Evolutionary conservation across 2,113 vertebrate species (phyloP), one percentile per base, ranked within the genome.

Genomic region (Salvator merianae): DNA sequence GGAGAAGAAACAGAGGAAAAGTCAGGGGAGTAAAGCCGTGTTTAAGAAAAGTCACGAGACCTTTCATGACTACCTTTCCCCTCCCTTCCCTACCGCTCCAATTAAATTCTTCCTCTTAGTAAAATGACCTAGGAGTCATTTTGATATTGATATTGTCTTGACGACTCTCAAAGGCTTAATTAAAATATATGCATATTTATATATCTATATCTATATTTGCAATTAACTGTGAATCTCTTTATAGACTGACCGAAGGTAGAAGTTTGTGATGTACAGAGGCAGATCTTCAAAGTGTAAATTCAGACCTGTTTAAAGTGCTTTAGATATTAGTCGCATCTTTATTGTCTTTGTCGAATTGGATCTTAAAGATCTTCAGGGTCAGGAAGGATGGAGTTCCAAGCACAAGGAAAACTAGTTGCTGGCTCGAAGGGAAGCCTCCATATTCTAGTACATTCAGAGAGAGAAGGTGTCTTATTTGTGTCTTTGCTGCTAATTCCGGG

Each of bases 1-100:
- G 95, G 95, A 91, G 96, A 97, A 92, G 96, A 96, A 92, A 87
- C 95, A 91, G 96, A 97, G 91, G 96, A 96, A 79, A 97, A 97
- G 88, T 91, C 96, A 93, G 96, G 95, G 93, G 96, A 97, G 91
- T 96, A 97, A 93, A 93, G 91, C 85, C 78, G 89, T 6, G 55
- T 87, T 92, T 94, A 91, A 93, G 82, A 90, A 88, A 93, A 6
- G 55, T 22, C 34, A 88, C 88, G 89, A 91, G 91, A 95, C 88
- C 94, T 92, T 94, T 94, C 86, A 84, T 91, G 89, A 85, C 93
- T 90, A 86, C 88, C 92, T 88, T 94, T 91, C 88, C 84, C 93
- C 87, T 50, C 74, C 16, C 34, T 24, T 53, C 3, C 66, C 30
- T 6, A 22, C 14, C 22, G 38, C 40, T 70, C n/a, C 38, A 4